phyloP scores from a whole-genome alignment of 2,797 vertebrate species.

The Oreonectes daqikongensis region DNA sequence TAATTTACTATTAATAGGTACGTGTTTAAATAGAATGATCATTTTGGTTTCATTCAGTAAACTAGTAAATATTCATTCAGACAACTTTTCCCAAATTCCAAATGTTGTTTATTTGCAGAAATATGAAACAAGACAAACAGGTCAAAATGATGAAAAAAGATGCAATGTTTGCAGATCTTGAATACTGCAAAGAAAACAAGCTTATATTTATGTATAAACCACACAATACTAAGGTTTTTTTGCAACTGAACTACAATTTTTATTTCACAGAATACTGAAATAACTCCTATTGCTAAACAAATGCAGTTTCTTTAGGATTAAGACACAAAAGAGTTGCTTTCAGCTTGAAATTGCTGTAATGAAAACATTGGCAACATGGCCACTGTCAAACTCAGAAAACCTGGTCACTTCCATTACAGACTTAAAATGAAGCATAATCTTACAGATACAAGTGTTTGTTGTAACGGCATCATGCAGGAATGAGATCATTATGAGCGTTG shows the following conservation, averaged over 20 bases:
- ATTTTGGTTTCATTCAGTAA: no score
- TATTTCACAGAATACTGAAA: background rate
- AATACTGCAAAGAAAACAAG: no score
- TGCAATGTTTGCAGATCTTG: no score
- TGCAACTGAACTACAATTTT: background rate
- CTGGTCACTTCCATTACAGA: slow-evolving; percentile 8
- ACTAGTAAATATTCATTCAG: no score
- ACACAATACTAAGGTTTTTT: no score
- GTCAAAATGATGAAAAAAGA: no score
- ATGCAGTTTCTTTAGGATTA: background rate
- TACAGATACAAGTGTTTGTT: slow-evolving; percentile 1
- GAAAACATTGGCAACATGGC: background rate
- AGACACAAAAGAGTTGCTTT: background rate
- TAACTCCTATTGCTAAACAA: background rate
- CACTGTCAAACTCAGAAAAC: background rate
- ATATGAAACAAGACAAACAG: no score
- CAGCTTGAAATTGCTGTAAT: background rate
- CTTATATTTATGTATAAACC: no score
- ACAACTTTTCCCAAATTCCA: no score
- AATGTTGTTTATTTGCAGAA: no score
- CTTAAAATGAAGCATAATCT: slow-evolving; percentile 1
- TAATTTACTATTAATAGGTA: no score
- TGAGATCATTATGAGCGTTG: background rate
- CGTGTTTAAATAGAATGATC: no score
- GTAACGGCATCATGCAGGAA: background rate